Base-by-base conservation (phyloP, 1,140 invertebrate genomes). In the Pseudomyrmex dendroicus region DNA sequence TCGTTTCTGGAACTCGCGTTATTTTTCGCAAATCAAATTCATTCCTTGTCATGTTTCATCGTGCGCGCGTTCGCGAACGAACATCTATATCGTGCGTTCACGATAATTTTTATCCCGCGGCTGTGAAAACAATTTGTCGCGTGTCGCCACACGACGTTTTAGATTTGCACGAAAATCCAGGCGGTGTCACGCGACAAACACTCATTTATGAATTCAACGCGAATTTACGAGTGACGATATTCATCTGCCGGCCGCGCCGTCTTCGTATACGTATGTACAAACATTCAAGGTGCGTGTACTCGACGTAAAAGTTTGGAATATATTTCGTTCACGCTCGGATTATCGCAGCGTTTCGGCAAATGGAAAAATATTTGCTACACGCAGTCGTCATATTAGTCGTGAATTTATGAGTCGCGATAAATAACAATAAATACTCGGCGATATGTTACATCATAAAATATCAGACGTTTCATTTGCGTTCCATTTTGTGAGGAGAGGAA, bases 61-160 rank as follows among this genome's bases (percentile, higher is more conserved):
- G 25, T 2, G 48, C 20, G 12, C 35, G 17, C 57, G 35, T 12
- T 20, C 46, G 44, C 22, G 50, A 20, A 35, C 63, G 63, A 22
- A 35, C 63, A 44, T 17, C 13, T 48, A 54, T 46, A 35, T 35
- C 35, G 35, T 35, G 35, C 54, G 20, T 44, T 17, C 1, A 25
- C 46, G 74, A 86, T 82, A 83, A 59, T 77, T 70, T 35, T 73
- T 62, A 62, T 63, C 63, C 73, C 12, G 35, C 50, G 59, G 15
- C 17, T 54, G n/a, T 25, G 67, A 73, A 50, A 84, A 70, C 67
- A 78, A 84, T 86, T 73, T 61, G 50, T 84, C 57, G 59, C 66
- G 56, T 52, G n/a, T 35, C 73, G 48, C 25, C 15, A 22, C 62
- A 13, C 13, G 15, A 66, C 25, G 13, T 59, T 46, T 68, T 54